These are phyloP conservation scores for Tauraco hartlaubi DNA, from an alignment of 2,797 vertebrate genomes.

Conservation along the genomic window DNA sequence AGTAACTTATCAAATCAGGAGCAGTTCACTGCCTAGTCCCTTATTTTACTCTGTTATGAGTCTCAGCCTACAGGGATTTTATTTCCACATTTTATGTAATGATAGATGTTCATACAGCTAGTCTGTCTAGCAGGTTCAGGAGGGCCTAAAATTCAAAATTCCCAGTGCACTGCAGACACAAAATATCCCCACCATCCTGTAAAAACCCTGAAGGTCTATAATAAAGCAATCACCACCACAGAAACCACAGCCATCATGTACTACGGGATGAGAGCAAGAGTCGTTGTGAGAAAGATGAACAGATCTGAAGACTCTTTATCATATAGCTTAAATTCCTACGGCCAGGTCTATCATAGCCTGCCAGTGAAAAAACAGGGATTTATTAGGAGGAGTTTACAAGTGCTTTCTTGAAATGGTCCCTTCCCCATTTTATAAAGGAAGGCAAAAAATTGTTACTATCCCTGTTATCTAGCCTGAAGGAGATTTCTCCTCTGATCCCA, in stretches of 20 bases:
- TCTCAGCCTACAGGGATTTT: conserved; percentile 21
- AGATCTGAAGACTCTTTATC: not conserved
- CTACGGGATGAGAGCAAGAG: not conserved
- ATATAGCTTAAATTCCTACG: not conserved
- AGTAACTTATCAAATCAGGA: not conserved
- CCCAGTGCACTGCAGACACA: not conserved
- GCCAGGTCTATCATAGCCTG: not conserved
- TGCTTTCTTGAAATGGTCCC: conserved; percentile 9
- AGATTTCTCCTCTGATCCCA: conserved; percentile 66
- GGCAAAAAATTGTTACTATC: conserved; percentile 8
- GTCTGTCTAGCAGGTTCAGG: not conserved
- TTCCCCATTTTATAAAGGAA: not conserved
- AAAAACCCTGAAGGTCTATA: conserved; percentile 5
- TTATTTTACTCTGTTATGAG: not conserved
- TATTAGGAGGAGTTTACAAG: not conserved
- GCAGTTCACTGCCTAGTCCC: not conserved
- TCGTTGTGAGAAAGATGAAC: not conserved
- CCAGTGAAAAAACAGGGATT: not conserved
- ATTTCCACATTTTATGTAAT: not conserved
- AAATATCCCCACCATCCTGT: conserved; percentile 1
- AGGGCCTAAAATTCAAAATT: conserved; percentile 3
- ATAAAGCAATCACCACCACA: not conserved
- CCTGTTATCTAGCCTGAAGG: conserved; percentile 55
- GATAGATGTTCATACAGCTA: not conserved
- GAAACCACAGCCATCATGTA: not conserved